Conservation (phyloP, 2,797 vertebrate genomes). For the Typhlichthys subterraneus region DNA sequence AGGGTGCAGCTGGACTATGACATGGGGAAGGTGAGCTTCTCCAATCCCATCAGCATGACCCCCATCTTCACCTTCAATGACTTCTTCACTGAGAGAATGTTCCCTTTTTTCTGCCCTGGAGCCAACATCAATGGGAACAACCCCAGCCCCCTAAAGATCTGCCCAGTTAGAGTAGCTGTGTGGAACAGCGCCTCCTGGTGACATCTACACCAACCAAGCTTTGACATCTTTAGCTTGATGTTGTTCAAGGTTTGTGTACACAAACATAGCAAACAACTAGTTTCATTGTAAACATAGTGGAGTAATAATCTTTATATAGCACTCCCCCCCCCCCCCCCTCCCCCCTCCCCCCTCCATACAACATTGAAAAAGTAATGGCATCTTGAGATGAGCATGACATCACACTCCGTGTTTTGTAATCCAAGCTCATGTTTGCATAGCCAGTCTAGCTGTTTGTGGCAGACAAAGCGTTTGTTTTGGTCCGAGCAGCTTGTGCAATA, state of each 20-base stretch:
- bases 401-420: too few relatives aligned
- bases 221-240: too few relatives aligned
- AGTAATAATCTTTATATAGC: too few relatives aligned
- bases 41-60: slow-evolving; percentile 71
- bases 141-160: slow-evolving; percentile 76
- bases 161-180: slow-evolving; percentile 74
- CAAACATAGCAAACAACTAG: too few relatives aligned
- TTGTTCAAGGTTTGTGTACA: too few relatives aligned
- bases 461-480: neutral
- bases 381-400: neutral
- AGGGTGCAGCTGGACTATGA: slow-evolving; percentile 78
- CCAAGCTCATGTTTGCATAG: too few relatives aligned
- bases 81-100: slow-evolving; percentile 77
- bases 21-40: slow-evolving; percentile 74
- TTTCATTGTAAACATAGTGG: too few relatives aligned
- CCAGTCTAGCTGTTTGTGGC: too few relatives aligned
- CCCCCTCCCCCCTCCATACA: neutral
- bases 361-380: neutral
- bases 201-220: slow-evolving; percentile 19
- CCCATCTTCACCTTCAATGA: slow-evolving; percentile 76
- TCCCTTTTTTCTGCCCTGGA: slow-evolving; percentile 82
- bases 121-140: slow-evolving; percentile 81
- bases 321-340: too few relatives aligned
- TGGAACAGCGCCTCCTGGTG: slow-evolving; percentile 82
- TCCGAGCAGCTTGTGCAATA: too few relatives aligned